These are phyloP conservation scores for Egretta garzetta DNA, from an alignment of 2,113 vertebrate species.

Conservation along the genomic window DNA sequence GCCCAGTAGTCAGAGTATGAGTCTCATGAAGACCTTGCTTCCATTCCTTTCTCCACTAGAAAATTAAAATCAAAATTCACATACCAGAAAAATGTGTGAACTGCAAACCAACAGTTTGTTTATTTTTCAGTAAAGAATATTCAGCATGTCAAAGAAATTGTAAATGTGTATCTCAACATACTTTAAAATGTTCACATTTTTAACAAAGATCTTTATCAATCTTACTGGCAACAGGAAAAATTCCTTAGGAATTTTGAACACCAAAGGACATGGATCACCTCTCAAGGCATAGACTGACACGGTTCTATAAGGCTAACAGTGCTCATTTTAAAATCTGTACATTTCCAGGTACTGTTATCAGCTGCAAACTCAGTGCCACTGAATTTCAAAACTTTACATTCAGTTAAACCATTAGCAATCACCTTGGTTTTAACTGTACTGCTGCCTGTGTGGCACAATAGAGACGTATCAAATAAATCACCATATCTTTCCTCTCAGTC, in stretches of 20 bases:
- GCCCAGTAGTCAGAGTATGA: neutral
- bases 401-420: neutral
- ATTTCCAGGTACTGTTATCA: neutral
- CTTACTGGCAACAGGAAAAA: neutral
- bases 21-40: neutral
- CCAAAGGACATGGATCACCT: neutral
- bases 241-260: neutral
- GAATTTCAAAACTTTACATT: conserved; percentile 9
- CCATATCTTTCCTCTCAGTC: conserved; percentile 21
- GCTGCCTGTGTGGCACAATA: conserved; percentile 9
- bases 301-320: neutral
- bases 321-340: neutral
- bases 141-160: neutral
- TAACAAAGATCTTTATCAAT: neutral
- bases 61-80: neutral
- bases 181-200: neutral
- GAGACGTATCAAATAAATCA: conserved; percentile 49
- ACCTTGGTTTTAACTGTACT: conserved; percentile 4
- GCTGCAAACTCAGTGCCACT: neutral
- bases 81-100: neutral
- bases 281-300: neutral
- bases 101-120: neutral
- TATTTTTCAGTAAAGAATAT: neutral
- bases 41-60: neutral
- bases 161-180: neutral